phyloP scores from a whole-genome alignment of 2,797 vertebrate genomes.

The Spinus olivaceus region DNA sequence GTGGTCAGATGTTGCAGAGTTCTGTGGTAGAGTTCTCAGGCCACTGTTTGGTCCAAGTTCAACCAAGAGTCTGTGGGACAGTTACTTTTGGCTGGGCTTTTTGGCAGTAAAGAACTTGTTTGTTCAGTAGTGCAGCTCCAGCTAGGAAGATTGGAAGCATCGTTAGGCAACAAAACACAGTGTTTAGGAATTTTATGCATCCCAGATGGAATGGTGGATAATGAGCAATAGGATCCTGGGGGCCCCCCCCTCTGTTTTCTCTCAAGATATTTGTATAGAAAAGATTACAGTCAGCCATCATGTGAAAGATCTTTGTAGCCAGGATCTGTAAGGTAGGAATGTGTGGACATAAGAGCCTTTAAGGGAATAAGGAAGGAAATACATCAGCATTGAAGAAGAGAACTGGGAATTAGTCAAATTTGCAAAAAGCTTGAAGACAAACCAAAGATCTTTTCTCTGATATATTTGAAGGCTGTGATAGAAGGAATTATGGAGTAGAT shows the following conservation, averaged over 20 bases:
- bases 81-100: conserved; percentile 6
- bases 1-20: not conserved
- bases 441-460: not conserved
- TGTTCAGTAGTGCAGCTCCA: not conserved
- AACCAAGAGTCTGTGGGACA: not conserved
- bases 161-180: not conserved
- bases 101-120: conserved; percentile 37
- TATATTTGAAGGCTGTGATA: not conserved
- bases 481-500: not conserved
- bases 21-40: not conserved
- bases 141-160: not conserved
- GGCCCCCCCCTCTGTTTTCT: not conserved
- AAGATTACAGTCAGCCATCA: not conserved
- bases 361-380: not conserved
- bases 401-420: not conserved
- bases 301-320: not conserved
- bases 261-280: not conserved
- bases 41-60: not conserved
- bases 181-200: conserved; percentile 12
- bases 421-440: not conserved
- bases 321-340: not conserved
- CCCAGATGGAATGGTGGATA: conserved; percentile 34
- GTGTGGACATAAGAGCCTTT: not conserved
- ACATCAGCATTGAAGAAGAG: not conserved
- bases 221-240: not conserved